phyloP scores from a whole-genome alignment of 2,888 invertebrate genomes.

The Ophion ventricosus region DNA sequence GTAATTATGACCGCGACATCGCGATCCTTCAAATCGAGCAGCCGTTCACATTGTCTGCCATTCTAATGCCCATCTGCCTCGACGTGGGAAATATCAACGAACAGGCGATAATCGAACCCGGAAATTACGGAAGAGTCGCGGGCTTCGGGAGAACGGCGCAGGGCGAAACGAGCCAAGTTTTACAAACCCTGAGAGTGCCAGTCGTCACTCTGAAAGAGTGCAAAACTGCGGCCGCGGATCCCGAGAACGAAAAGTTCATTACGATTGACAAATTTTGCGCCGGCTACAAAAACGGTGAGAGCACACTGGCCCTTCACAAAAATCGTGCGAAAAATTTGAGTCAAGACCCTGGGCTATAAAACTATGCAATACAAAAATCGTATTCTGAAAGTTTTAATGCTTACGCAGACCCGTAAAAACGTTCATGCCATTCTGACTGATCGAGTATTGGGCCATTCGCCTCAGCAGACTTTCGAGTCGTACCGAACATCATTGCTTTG shows the following conservation, averaged over 20 bases:
- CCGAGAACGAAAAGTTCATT: slow-evolving; percentile 72
- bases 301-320: neutral
- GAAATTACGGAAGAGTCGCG: slow-evolving; percentile 77
- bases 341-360: no score
- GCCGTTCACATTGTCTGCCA: slow-evolving; percentile 74
- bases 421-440: no score
- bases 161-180: slow-evolving; percentile 73
- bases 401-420: no score
- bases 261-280: slow-evolving; percentile 82
- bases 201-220: slow-evolving; percentile 75
- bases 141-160: slow-evolving; percentile 80
- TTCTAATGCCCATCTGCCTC: slow-evolving; percentile 77
- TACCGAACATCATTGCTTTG: no score
- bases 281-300: slow-evolving; percentile 81
- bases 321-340: neutral
- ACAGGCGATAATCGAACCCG: slow-evolving; percentile 71
- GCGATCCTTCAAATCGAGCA: slow-evolving; percentile 75
- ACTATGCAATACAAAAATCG: slow-evolving; percentile 1
- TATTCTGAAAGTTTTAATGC: no score
- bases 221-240: slow-evolving; percentile 63
- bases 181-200: slow-evolving; percentile 78
- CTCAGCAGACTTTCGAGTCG: no score
- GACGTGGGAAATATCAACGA: slow-evolving; percentile 71
- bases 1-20: slow-evolving; percentile 78
- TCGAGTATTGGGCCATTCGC: no score